A percentile compares a stretch with the other conserved stretches of the same genome.
phyloP scores from a whole-genome alignment of 2,113 vertebrate species.

The Typhlomys cinereus region DNA sequence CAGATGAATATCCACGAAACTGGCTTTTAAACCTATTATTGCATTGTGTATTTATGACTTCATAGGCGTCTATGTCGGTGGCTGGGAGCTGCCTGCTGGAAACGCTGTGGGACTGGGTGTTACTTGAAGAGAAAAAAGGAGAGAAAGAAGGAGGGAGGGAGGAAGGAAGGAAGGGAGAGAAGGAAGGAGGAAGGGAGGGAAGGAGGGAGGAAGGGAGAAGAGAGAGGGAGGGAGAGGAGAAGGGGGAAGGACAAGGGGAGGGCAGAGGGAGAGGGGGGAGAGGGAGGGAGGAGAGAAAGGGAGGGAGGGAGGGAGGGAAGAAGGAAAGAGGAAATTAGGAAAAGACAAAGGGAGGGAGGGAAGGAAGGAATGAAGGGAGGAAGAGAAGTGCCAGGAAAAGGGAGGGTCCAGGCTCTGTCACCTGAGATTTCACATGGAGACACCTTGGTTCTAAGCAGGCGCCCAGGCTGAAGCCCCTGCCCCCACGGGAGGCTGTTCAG shows the following conservation, averaged over 20 bases:
- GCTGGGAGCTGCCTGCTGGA: too few relatives aligned
- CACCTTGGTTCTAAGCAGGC: too few relatives aligned
- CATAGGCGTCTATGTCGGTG: neutral
- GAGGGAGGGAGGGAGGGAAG: too few relatives aligned
- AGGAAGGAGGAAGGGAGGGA: too few relatives aligned
- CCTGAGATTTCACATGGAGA: too few relatives aligned
- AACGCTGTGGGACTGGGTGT: too few relatives aligned
- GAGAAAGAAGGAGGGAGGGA: neutral
- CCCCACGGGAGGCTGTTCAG: too few relatives aligned
- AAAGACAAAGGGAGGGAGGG: rapidly evolving
- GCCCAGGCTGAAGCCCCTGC: too few relatives aligned
- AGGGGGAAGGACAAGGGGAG: rapidly evolving
- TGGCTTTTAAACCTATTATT: constrained; percentile 45
- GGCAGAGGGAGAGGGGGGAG: rapidly evolving
- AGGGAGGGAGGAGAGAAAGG: rapidly evolving
- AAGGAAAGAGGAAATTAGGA: neutral
- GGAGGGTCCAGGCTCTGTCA: too few relatives aligned
- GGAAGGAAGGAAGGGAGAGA: neutral
- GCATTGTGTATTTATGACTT: constrained; percentile 39
- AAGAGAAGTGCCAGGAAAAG: too few relatives aligned
- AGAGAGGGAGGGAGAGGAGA: rapidly evolving
- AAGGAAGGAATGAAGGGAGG: too few relatives aligned
- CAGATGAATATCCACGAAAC: neutral
- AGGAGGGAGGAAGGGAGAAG: rapidly evolving
- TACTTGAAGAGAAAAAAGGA: neutral